Evolutionary conservation across 53 echinoderm and acorn worm species (phyloP), one percentile per base, ranked within the genome.

Genomic region (Paracentrotus lividus): DNA sequence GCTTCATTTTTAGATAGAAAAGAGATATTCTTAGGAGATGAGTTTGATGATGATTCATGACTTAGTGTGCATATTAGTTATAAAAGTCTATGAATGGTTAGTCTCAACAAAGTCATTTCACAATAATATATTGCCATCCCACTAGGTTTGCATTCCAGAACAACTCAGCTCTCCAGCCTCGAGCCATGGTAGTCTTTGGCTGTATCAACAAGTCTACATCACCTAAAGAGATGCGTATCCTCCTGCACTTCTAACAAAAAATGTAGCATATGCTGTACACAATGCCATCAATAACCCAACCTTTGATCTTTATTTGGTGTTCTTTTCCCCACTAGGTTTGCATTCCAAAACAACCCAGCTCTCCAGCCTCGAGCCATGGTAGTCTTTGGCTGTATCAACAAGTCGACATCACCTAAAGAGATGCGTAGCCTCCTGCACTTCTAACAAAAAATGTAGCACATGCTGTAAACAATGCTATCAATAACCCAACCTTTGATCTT

Each of bases 341-440:
- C 99, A 60, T 96, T 99, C 91, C 91, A 95, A 26, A 93, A 96
- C 94, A 99, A 99, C 94, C 98, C 98, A 15, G 99, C 99, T 14
- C 93, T 99, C 5, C 97, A 99, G 92, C 99, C 99, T 31, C 94
- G 99, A 23, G 99, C 99, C 86, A 97, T 99, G 99, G 99, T 97
- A 23, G 99, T 97, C 51, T 96, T 97, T 57, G 99, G 99, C 93
- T 99, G 99, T 85, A 99, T 99, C 94, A 99, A 97, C 86, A 99
- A 97, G 87, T 68, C 94, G 16, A 95, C 96, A 0, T 91, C 95
- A 24, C 85, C 96, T 4, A 38, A 84, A 42, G 94, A 97, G 34
- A 94, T 99, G 42, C 94, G 94, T 64, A 57, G 92, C 34, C 95
- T 99, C 1, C 93, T 99, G 9, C 90, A 94, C 85, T 93, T 95